Evolutionary conservation across 2,797 vertebrate species (phyloP), one percentile per base, ranked within the genome.

Genomic region (Sciurus carolinensis): DNA sequence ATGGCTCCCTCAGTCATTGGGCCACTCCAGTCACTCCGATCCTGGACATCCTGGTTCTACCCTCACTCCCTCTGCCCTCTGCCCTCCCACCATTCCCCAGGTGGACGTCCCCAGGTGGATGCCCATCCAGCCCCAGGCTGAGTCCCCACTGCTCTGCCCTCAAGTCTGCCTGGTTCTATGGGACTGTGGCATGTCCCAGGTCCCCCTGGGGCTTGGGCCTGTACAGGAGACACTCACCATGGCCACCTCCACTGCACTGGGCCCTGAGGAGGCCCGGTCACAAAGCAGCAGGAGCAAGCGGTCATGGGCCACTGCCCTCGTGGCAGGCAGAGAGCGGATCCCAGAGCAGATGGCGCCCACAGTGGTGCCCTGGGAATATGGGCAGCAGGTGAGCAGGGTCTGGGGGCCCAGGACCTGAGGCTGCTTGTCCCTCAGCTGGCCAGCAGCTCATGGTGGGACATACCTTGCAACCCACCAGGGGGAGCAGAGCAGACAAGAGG

Each of bases 331-430:
- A 95, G 99, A 99, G n/a, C 99, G 98, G 83, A 99, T 99, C 98
- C 99, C 99, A 0, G 99, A 99, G 98, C 99, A 99, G 98, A 99
- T 99, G 93, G 99, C 98, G 97, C 99, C 99, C 93, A 99, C 99
- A 0, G 99, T 99, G 96, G 99, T 99, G 75, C 99, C 99, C 99
- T 99, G 96, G 11, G 20, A 42, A n/a, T 50, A 50, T 0, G 0
- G 13, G 59, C 1, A 0, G 72, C 62, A 0, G 0, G 0, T 90
- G 44, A 94, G 57, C 4, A 3, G n/a, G 76, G 28, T 12, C 76
- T 15, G 5, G 24, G 59, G 26, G 42, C 42, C 14, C 5, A 52
- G 71, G n/a, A 14, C 47, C 77, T 57, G 1, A 62, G 57, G 42
- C 6, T 0, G 4, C 15, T 3, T 2, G 0, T 8, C 17, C 42